Percentiles rank a stretch among this genome's conserved stretches.
Evolutionary conservation across 1,140 invertebrate species (phyloP).

Genomic region (Drosophila baimaii): DNA sequence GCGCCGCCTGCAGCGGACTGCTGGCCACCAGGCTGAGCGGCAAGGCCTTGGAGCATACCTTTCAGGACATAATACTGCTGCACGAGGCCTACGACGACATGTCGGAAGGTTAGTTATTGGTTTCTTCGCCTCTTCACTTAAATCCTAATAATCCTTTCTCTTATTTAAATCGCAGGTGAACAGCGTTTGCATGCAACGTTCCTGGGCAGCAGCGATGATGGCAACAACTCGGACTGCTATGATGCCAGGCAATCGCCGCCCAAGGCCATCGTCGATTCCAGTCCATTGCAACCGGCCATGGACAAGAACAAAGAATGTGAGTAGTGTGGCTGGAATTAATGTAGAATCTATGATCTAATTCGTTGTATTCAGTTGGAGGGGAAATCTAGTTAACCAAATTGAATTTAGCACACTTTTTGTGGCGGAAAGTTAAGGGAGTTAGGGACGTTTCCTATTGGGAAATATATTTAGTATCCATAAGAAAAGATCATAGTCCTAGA

Average conservation of each 20-base stretch:
- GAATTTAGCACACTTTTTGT: too few species aligned
- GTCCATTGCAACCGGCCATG: slow-evolving; percentile 95
- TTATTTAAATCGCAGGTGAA: slow-evolving; percentile 57
- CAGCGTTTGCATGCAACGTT: slow-evolving; percentile 80
- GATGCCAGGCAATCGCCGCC: slow-evolving; percentile 89
- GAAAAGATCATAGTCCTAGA: too few species aligned
- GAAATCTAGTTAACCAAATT: background rate
- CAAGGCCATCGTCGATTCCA: slow-evolving; percentile 96
- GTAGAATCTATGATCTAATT: background rate
- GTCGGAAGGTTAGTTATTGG: slow-evolving; percentile 86
- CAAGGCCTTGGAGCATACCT: slow-evolving; percentile 75
- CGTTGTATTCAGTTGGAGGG: background rate
- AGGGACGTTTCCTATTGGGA: background rate
- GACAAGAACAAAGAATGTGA: slow-evolving; percentile 99
- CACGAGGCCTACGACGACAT: slow-evolving; percentile 85
- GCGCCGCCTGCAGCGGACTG: slow-evolving; percentile 74
- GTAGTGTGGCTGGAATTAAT: slow-evolving; percentile 86
- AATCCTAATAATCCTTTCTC: background rate
- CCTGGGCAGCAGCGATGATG: slow-evolving; percentile 81
- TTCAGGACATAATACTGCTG: slow-evolving; percentile 80
- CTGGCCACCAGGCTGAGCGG: slow-evolving; percentile 75
- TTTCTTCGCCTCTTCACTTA: too few species aligned
- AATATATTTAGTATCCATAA: too few species aligned
- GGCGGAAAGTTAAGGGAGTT: background rate
- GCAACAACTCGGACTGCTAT: slow-evolving; percentile 82